Base-by-base conservation (phyloP, 2,113 vertebrate genomes). In the Neomonachus schauinslandi region DNA sequence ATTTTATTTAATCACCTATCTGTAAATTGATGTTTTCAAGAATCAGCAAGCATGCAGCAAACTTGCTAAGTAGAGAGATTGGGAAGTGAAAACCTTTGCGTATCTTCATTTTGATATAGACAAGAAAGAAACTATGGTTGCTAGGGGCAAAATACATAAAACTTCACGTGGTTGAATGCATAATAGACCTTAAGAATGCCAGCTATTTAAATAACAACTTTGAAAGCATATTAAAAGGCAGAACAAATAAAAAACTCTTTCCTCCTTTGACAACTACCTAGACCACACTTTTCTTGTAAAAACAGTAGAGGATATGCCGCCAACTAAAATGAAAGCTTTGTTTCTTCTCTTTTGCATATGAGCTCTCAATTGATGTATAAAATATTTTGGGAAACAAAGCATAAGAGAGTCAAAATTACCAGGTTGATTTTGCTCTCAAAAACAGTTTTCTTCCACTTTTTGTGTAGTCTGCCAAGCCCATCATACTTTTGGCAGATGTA, bases 121-220 rank as follows among this genome's bases (percentile, higher is more conserved):
- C 61, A 90, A 81, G 90, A 96, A 94, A 77, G 72, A 97, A 92
- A 92, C 84, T 91, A 87, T 91, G 65, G 88, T 98, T 97, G 88
- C 94, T 95, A 97, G 92, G 92, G 87, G 77, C 57, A 97, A 97
- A 97, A 97, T 96, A 91, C 71, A 88, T 91, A 90, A 95, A 95
- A 88, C 18, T 84, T 21, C 96, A 96, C 13, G 22, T 95, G 94
- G 51, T 14, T 98, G 96, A 93, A 96, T 94, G 80, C 22, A 95
- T 94, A 96, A 95, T 84, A 97, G 88, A 95, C 42, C 63, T 90
- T 55, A 91, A 97, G 71, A 96, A 97, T 96, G 82, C 65, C 53
- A 97, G 91, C 46, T 96, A 97, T 95, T 98, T 97, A 98, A 98
- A 94, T 86, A 97, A 97, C 88, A 95, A 96, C 88, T 97, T 92